A percentile compares a stretch with the other conserved stretches of the same genome.
These are phyloP conservation scores for Ennomos fuscantarius DNA, from an alignment of 2,888 invertebrate species.

Conservation along the genomic window DNA sequence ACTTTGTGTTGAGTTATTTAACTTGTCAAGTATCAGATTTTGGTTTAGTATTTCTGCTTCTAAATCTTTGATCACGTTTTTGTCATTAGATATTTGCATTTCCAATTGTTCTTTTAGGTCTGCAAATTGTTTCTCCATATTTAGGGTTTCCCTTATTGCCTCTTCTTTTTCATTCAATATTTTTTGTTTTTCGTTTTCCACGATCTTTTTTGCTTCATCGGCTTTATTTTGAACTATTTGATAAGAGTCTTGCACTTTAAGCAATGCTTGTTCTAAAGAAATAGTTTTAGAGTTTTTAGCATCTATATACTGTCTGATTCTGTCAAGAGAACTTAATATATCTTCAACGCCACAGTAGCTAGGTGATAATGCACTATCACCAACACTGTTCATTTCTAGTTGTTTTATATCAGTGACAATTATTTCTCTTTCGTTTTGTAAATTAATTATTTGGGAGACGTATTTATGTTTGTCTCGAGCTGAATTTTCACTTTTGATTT, in stretches of 20 bases:
- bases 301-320: slow-evolving; percentile 60
- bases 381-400: slow-evolving; percentile 66
- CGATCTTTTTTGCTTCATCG: slow-evolving; percentile 70
- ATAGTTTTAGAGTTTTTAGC: slow-evolving; percentile 53
- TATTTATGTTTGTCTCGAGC: slow-evolving; percentile 56
- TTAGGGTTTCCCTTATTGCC: slow-evolving; percentile 59
- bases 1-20: slow-evolving; percentile 59
- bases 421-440: slow-evolving; percentile 64
- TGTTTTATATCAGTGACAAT: slow-evolving; percentile 66
- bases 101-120: slow-evolving; percentile 59
- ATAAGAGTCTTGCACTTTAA: slow-evolving; percentile 69
- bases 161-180: slow-evolving; percentile 72
- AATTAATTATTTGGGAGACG: slow-evolving; percentile 52
- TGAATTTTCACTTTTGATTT: slow-evolving; percentile 56
- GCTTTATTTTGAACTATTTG: slow-evolving; percentile 71
- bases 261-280: slow-evolving; percentile 63
- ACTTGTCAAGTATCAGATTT: slow-evolving; percentile 64
- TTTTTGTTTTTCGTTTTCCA: slow-evolving; percentile 75
- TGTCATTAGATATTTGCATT: slow-evolving; percentile 57
- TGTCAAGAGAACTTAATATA: slow-evolving; percentile 60
- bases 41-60: slow-evolving; percentile 68
- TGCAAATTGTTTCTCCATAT: slow-evolving; percentile 59
- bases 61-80: slow-evolving; percentile 62
- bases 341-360: slow-evolving; percentile 57
- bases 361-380: slow-evolving; percentile 60